Base-by-base conservation (phyloP, 2,888 invertebrate species). In the Listrodromus nycthemerus region DNA sequence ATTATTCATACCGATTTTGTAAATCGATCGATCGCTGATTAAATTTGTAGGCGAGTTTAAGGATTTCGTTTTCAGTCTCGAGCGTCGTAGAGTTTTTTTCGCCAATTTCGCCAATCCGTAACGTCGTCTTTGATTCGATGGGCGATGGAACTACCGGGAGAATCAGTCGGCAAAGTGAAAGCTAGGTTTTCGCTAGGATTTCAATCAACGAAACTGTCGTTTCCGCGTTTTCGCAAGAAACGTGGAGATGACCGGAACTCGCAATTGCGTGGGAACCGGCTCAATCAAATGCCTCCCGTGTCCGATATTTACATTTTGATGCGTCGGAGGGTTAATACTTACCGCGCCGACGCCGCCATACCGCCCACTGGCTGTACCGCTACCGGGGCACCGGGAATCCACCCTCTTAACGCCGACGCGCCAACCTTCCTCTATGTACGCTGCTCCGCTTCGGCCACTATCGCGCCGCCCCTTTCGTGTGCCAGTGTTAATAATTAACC, bases 401-500 rank as follows among this genome's bases (percentile, higher is more conserved):
- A 69, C 82, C 88, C 88, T 87, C 87, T 87, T 86, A 85, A 86
- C 86, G 48, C 41, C 82, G 82, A 67, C 78, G 80, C 74, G 71
- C 85, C 75, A 50, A 70, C 85, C 84, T 73, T 58, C 61, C 78
- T 13, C 41, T 70, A 65, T 66, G 27, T 55, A 52, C 21, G 48
- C 48, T 61, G 67, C 71, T 73, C 58, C 74, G 48, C 66, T 58
- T 63, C 82, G 41, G 58, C 73, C 50, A 74, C 41, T 24, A 27
- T 16, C 41, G 71, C 66, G 80, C 83, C 75, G 61, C 83, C 83
- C 87, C 86, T 85, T 82, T 82, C 87, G 86, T 85, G 89, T 83
- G 87, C 87, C 87, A 85, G 88, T 86, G 89, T 90, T 89, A 91
- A 91, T 91, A 91, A 91, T 91, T 90, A 91, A 91, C 89, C 88